Evolutionary conservation across 2,888 invertebrate genomes (phyloP), one percentile per base, ranked within the genome.

Genomic region (Agriopis marginaria): DNA sequence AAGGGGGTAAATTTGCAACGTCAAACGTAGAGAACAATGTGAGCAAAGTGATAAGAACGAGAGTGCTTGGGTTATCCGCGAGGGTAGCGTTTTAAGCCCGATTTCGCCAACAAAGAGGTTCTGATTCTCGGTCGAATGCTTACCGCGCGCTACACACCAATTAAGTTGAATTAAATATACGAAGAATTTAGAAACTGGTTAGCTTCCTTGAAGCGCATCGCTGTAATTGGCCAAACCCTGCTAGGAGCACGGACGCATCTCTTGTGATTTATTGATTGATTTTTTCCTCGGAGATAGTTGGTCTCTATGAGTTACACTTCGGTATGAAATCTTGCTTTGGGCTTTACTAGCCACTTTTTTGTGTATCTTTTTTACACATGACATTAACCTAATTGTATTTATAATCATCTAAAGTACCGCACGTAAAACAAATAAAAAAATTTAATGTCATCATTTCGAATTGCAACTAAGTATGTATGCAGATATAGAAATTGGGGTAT

Each of bases 141-240:
- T 88, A 82, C 89, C 84, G 82, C 82, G 85, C 87, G 88, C 89
- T 86, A 90, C 89, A 91, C 89, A 91, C 90, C 90, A 93, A 93
- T 94, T 93, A 92, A 92, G 90, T 86, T 90, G 88, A 92, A 93
- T 70, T 91, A 92, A 92, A 92, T 90, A 92, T 91, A 93, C 91
- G 89, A 91, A 93, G 93, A 93, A 93, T 93, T 93, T 94, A 94
- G 94, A 93, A 93, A 94, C 91, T 92, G 89, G 88, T 92, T 90
- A 90, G 89, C 92, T 93, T 93, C 90, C 92, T 92, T 91, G 91
- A 90, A 93, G 93, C 93, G 93, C 90, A 92, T 89, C 93, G 91
- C 82, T 79, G 88, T 94, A 94, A 94, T 93, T 93, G 93, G 91
- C 91, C 87, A 88, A 88, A 88, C 87, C 88, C 86, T 83, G 87